Evolutionary conservation across 2,888 invertebrate genomes (phyloP).

Genomic region (Clusia tigrina): DNA sequence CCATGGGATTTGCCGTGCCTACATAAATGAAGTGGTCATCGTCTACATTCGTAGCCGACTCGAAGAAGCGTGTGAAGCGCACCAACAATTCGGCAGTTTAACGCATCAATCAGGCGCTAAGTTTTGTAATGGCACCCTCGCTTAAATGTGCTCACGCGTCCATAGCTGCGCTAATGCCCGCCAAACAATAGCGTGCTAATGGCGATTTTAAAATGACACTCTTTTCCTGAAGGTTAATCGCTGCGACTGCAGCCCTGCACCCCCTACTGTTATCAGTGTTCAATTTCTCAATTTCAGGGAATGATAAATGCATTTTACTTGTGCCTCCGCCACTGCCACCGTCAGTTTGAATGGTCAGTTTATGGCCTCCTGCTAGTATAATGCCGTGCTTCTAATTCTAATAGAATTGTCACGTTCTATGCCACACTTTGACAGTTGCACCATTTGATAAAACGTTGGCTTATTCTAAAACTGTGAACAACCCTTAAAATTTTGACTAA

Average conservation of each 20-base stretch:
- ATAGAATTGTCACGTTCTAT: neutral
- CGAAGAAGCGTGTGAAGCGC: constrained; percentile 1
- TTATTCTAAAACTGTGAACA: neutral
- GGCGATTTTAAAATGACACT: constrained; percentile 56
- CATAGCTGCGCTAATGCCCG: neutral
- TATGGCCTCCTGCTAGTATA: neutral
- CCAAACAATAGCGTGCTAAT: constrained; percentile 55
- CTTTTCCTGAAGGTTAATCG: constrained; percentile 15
- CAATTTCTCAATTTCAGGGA: neutral
- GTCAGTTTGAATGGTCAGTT: neutral
- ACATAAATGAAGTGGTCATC: too few species aligned
- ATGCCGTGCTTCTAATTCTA: neutral
- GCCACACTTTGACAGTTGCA: neutral
- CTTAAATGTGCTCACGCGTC: neutral
- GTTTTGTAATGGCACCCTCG: neutral
- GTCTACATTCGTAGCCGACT: too few species aligned
- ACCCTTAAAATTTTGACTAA: neutral
- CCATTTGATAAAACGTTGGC: neutral
- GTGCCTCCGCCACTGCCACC: neutral
- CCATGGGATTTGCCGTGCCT: too few species aligned
- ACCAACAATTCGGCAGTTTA: neutral
- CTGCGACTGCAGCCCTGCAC: too few species aligned
- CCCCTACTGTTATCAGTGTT: constrained; percentile 39
- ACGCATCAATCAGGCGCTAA: neutral
- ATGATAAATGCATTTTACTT: constrained; percentile 34